Evolutionary conservation across 2,888 invertebrate genomes (phyloP).

Genomic region (Eupsilia transversa): DNA sequence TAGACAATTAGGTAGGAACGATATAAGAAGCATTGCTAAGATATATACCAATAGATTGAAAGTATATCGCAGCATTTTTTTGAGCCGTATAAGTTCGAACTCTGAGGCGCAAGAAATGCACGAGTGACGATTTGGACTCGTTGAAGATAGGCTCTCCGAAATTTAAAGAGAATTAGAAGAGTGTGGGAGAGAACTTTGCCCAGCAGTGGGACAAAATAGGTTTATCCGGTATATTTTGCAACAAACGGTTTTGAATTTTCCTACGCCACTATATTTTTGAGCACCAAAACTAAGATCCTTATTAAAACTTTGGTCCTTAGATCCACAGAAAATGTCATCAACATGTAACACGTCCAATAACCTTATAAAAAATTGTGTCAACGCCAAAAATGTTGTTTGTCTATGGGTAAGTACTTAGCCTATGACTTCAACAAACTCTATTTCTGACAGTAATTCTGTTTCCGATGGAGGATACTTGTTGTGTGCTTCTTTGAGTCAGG

Average conservation of each 20-base stretch:
- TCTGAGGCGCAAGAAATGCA: background rate
- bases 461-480: constrained; percentile 41
- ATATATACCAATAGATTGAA: background rate
- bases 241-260: background rate
- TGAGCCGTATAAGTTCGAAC: too few species aligned
- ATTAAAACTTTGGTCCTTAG: background rate
- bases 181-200: background rate
- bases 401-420: background rate
- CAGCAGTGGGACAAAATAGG: background rate
- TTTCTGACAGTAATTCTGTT: constrained; percentile 50
- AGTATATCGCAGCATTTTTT: background rate
- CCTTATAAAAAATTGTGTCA: constrained; percentile 8
- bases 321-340: background rate
- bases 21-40: background rate
- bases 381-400: constrained; percentile 27
- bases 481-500: constrained; percentile 36
- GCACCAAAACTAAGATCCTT: background rate
- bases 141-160: background rate
- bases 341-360: constrained; percentile 10
- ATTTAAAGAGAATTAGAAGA: background rate
- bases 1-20: background rate
- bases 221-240: background rate
- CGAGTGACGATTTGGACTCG: background rate
- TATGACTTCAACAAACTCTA: constrained; percentile 23
- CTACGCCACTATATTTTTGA: background rate